Evolutionary conservation across 2,888 invertebrate genomes (phyloP), one percentile per base, ranked within the genome.

Genomic region (Strigamia maritima): DNA sequence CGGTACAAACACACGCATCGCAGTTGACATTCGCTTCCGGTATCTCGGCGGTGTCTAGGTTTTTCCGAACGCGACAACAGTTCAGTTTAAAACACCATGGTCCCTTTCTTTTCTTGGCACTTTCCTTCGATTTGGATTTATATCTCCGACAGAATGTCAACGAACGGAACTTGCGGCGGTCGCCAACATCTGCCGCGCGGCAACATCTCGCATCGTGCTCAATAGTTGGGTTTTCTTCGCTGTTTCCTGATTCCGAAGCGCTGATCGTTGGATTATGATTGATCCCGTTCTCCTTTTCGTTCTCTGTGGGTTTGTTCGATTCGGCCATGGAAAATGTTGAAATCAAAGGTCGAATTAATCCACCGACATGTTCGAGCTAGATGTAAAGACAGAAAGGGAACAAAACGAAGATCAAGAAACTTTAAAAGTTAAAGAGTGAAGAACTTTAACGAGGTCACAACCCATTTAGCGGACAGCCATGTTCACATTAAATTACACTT

Each of bases 1-100:
- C 90, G 0, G 91, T 91, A 84, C 91, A 91, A 19, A 91, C 89
- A 84, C 91, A 91, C 87, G 88, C 79, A 19, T 79, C 80, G 70
- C 81, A 79, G 8, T 80, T 81, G 4, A 80, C 60, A 7, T 79
- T 81, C 28, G 81, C 77, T 76, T 82, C 82, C 10, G 82, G 81
- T 38, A 82, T 81, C 12, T 81, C 81, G n/a, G 82, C 78, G 14
- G 81, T 77, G 26, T 76, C 26, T 12, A 26, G 10, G 12, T 74
- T 31, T 4, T 28, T 28, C 12, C 78, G 16, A 12, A 76, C 31
- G 10, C 79, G 75, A 26, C 60, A 77, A 31, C 49, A 77, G 28
- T 60, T 77, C 22, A 40, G 54, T 44, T 76, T 80, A 22, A 79
- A 79, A 35, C 76, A 76, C 80, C 80, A 80, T 12, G 79, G 60